phyloP scores from a whole-genome alignment of 2,113 vertebrate genomes.

The Xenotilapia flavipinnis region DNA sequence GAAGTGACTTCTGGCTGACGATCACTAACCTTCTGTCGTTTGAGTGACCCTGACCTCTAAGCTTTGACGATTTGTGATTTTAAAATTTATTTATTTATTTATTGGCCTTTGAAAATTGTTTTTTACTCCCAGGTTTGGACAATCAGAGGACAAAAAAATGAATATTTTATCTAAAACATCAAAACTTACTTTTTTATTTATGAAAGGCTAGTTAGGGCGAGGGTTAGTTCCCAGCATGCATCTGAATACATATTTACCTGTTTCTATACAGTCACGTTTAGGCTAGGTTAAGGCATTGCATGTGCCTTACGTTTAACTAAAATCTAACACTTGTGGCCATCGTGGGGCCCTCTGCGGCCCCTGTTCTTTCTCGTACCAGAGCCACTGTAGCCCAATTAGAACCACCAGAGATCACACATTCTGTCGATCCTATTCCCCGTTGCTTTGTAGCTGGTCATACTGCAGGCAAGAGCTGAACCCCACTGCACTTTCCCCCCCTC shows the following conservation, averaged over 20 bases:
- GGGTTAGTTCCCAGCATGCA: neutral
- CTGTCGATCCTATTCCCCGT: slow-evolving; percentile 56
- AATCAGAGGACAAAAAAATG: neutral
- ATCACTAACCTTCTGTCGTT: neutral
- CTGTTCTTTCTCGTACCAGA: slow-evolving; percentile 44
- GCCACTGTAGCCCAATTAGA: slow-evolving; percentile 47
- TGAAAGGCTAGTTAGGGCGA: neutral
- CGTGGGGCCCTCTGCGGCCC: slow-evolving; percentile 29
- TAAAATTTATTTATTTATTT: neutral
- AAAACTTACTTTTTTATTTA: neutral
- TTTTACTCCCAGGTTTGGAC: neutral
- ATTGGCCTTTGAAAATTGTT: neutral
- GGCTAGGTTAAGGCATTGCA: neutral
- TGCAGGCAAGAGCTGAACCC: slow-evolving; percentile 41
- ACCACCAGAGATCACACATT: slow-evolving; percentile 40
- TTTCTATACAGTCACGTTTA: neutral
- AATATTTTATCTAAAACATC: neutral
- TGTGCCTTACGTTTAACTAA: neutral
- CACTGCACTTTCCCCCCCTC: slow-evolving; percentile 33
- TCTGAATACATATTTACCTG: neutral
- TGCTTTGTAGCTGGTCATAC: slow-evolving; percentile 42
- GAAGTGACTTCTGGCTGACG: neutral
- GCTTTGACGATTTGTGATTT: neutral
- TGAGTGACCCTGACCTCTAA: neutral
- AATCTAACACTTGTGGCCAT: neutral